Conservation (phyloP, 1,140 invertebrate species). For the Drosophila lacteicornis region DNA sequence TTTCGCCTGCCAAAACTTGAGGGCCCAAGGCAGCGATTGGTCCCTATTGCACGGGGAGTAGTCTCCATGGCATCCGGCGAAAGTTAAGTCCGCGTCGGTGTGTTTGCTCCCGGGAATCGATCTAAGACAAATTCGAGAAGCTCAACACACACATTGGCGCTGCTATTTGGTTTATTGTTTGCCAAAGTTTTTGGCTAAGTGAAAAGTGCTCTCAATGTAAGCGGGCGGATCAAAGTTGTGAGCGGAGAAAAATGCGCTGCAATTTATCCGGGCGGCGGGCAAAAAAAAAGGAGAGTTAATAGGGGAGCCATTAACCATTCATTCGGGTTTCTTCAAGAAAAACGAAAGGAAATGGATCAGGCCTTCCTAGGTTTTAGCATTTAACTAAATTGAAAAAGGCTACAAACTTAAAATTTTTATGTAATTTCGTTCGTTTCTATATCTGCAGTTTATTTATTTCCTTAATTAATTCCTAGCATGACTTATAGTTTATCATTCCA, state of each 20-base stretch:
- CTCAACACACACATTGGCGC: constrained; percentile 13
- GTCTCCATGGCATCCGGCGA: constrained; percentile 38
- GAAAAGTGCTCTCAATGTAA: constrained; percentile 36
- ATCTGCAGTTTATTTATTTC: too few species aligned
- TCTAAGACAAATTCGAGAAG: constrained; percentile 46
- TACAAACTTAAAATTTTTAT: too few species aligned
- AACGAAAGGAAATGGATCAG: neutral
- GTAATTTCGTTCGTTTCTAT: too few species aligned
- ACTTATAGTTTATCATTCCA: too few species aligned
- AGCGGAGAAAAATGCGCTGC: constrained; percentile 21
- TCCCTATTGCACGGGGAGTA: neutral
- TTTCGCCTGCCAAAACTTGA: constrained; percentile 21
- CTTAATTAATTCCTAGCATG: too few species aligned
- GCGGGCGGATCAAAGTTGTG: constrained; percentile 19
- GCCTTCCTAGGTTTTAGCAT: neutral
- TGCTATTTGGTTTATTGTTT: constrained; percentile 43
- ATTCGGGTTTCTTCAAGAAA: neutral
- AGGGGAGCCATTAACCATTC: neutral
- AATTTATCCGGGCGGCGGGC: constrained; percentile 20
- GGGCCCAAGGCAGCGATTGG: constrained; percentile 15
- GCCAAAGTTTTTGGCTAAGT: constrained; percentile 45
- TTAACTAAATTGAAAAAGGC: neutral
- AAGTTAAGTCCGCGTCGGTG: constrained; percentile 25
- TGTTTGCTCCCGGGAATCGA: constrained; percentile 37
- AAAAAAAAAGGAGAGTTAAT: constrained; percentile 16